phyloP scores from a whole-genome alignment of 2,797 vertebrate genomes.

The Girardinus metallicus region DNA sequence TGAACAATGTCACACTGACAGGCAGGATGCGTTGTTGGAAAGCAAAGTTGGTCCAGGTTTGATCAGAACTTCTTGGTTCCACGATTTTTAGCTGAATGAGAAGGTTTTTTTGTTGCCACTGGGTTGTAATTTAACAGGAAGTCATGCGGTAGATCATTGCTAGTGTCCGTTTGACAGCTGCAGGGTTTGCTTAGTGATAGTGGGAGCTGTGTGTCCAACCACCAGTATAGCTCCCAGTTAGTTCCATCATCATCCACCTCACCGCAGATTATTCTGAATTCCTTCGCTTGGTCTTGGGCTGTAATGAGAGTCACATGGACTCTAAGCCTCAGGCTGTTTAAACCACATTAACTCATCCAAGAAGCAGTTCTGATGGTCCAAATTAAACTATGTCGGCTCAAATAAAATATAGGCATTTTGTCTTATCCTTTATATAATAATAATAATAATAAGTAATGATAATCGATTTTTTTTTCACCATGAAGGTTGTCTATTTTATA shows the following conservation, averaged over 20 bases:
- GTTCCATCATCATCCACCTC: constrained; percentile 44
- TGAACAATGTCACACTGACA: background rate
- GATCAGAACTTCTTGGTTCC: background rate
- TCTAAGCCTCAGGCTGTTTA: constrained; percentile 61
- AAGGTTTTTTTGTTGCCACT: background rate
- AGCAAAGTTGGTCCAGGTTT: background rate
- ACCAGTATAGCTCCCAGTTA: constrained; percentile 30
- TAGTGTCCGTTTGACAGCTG: constrained; percentile 8
- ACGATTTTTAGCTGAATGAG: constrained; percentile 9
- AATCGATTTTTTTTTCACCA: background rate
- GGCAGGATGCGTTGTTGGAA: background rate
- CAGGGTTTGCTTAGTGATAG: constrained; percentile 25
- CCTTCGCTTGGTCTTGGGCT: constrained; percentile 52
- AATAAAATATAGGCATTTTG: background rate
- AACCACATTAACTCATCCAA: constrained; percentile 39
- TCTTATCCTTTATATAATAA: background rate
- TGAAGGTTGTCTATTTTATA: background rate
- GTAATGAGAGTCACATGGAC: constrained; percentile 81
- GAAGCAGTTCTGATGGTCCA: constrained; percentile 8
- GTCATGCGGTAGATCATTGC: constrained; percentile 14
- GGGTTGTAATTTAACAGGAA: background rate
- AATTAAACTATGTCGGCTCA: background rate
- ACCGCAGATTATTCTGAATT: constrained; percentile 71
- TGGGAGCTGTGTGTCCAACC: constrained; percentile 21
- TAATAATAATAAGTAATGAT: background rate